Evolutionary conservation across 2,888 invertebrate genomes (phyloP).

Genomic region (Scaptomyza reducta): DNA sequence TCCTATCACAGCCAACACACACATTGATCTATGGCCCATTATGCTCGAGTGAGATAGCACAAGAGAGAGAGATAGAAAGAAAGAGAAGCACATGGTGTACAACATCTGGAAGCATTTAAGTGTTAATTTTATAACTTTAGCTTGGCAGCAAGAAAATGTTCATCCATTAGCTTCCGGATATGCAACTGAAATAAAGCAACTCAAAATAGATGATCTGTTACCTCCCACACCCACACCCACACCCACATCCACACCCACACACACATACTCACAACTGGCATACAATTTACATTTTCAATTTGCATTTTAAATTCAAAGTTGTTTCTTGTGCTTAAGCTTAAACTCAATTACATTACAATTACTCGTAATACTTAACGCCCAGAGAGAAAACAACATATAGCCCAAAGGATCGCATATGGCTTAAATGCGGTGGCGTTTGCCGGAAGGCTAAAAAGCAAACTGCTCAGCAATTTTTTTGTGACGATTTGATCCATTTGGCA

Average conservation of each 20-base stretch:
- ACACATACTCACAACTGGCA: too few species aligned
- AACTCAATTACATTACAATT: constrained; percentile 71
- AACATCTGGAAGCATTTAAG: constrained; percentile 70
- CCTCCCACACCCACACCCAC: constrained; percentile 9
- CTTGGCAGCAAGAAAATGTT: constrained; percentile 38
- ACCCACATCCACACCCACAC: not conserved
- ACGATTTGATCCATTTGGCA: constrained; percentile 52
- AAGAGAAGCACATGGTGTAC: not conserved
- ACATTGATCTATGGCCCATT: constrained; percentile 38
- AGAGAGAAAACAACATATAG: not conserved
- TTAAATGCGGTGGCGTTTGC: constrained; percentile 63
- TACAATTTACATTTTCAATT: constrained; percentile 71
- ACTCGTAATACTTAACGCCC: constrained; percentile 31
- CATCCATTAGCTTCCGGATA: constrained; percentile 35
- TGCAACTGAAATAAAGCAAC: constrained; percentile 7
- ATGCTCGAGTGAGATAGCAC: not conserved
- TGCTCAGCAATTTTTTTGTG: constrained; percentile 38
- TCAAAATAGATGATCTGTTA: constrained; percentile 24
- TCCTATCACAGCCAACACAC: constrained; percentile 18
- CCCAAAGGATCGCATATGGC: constrained; percentile 50
- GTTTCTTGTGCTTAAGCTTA: constrained; percentile 38
- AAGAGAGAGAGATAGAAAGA: not conserved
- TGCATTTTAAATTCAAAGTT: constrained; percentile 54
- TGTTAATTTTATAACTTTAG: constrained; percentile 60
- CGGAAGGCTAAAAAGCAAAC: constrained; percentile 26